Evolutionary conservation across 2,113 vertebrate species (phyloP), one percentile per base, ranked within the genome.

Genomic region (Neodontobutis hainanensis): DNA sequence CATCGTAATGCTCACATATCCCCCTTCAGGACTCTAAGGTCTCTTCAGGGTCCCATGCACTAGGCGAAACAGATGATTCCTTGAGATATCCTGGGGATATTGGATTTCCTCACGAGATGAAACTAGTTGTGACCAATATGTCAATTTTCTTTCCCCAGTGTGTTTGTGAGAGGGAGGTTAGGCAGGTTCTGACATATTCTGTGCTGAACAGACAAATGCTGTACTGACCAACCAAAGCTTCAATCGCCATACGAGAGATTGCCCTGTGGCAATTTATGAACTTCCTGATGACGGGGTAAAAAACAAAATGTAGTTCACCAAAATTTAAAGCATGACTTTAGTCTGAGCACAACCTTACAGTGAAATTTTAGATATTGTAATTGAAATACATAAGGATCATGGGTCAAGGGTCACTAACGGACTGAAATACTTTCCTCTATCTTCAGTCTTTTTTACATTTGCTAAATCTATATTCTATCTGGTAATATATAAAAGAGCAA

Each of bases 11-110:
- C 83, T 85, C 78, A 63, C 68, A 89, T 83, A 84, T 81, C 84
- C 85, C 70, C 84, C 84, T 85, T 65, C 79, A 74, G 70, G 79
- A 89, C 85, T 88, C 85, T 48, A n/a, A 84, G 78, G 86, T 87
- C 86, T 85, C 75, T 70, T 88, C 80, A 81, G 61, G 86, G 85
- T 82, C 83, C 80, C 47, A 4, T 65, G 75, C 81, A 81, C 86
- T 78, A 3, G 46, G 68, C 45, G 75, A 87, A 81, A 90, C 51
- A 47, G 80, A 90, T 90, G 79, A 89, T 84, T 89, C 82, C 73
- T 71, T 50, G 76, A 89, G 80, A 91, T 89, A 90, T 89, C 79
- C 52, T 8, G 50, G 70, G 86, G 83, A 90, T 87, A 90, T 91
- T 90, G 85, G 84, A 90, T 91, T 88, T 84, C 85, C 73, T 61